Evolutionary conservation across 30 jellyfish, hydroid and myxozoan genomes (phyloP).

Genomic region (Turritopsis dohrnii): DNA sequence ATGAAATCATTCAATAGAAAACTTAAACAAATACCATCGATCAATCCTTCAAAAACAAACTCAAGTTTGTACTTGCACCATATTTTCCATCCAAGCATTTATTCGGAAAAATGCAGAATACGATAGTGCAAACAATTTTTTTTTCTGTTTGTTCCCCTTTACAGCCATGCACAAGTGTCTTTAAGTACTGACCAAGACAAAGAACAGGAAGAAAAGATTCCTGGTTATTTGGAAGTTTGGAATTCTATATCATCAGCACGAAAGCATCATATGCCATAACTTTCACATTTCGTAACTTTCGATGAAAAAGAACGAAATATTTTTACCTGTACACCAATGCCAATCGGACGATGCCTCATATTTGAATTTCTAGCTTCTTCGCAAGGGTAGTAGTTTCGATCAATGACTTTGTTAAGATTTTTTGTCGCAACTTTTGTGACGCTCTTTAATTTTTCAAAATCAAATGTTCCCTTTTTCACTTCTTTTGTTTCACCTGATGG

Average conservation of each 20-base stretch:
- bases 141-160: slow-evolving; percentile 35
- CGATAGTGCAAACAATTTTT: not conserved
- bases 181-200: slow-evolving; percentile 28
- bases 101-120: not conserved
- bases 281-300: not conserved
- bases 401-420: slow-evolving; percentile 90
- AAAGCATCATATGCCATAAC: slow-evolving; percentile 27
- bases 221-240: not conserved
- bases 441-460: slow-evolving; percentile 60
- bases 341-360: slow-evolving; percentile 97
- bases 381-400: slow-evolving; percentile 74
- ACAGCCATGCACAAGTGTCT: slow-evolving; percentile 27
- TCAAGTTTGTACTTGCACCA: not conserved
- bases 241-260: slow-evolving; percentile 19
- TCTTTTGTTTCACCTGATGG: slow-evolving; percentile 38
- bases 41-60: not conserved
- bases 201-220: slow-evolving; percentile 17
- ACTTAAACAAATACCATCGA: slow-evolving; percentile 9
- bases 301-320: not conserved
- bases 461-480: slow-evolving; percentile 46
- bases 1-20: slow-evolving; percentile 17
- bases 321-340: slow-evolving; percentile 95
- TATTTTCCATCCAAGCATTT: not conserved
- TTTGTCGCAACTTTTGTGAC: slow-evolving; percentile 86
- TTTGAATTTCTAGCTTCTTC: slow-evolving; percentile 91